phyloP scores from a whole-genome alignment of 2,888 invertebrate genomes.

The Perizoma flavofasciatum region DNA sequence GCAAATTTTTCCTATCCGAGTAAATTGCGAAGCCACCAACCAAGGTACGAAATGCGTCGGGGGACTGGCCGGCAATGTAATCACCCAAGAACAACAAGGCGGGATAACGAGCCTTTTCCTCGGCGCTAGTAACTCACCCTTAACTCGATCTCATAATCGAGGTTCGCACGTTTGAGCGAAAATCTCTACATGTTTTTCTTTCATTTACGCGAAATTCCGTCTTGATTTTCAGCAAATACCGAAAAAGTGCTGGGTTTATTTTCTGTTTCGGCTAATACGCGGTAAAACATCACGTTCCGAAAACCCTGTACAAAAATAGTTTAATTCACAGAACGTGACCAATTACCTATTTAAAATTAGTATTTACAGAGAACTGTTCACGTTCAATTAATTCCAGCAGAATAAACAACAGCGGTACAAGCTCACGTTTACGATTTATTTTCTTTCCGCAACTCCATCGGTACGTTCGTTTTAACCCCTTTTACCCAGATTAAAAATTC shows the following conservation, averaged over 20 bases:
- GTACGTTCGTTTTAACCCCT: constrained; percentile 37
- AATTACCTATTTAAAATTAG: constrained; percentile 11
- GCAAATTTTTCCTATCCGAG: constrained; percentile 76
- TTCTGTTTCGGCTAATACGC: neutral
- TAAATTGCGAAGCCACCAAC: constrained; percentile 77
- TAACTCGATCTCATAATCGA: constrained; percentile 64
- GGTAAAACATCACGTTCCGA: constrained; percentile 2
- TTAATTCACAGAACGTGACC: neutral
- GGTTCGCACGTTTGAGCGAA: constrained; percentile 52
- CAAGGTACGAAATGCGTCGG: constrained; percentile 64
- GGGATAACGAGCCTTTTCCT: constrained; percentile 65
- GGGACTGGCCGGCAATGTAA: constrained; percentile 69
- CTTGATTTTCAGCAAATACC: neutral
- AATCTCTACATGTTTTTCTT: constrained; percentile 20
- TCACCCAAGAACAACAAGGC: constrained; percentile 70
- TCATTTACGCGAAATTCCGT: constrained; percentile 16
- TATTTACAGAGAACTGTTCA: constrained; percentile 6
- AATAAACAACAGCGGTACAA: constrained; percentile 24
- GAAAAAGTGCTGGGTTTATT: constrained; percentile 1
- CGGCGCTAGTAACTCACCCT: constrained; percentile 60
- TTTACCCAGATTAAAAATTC: constrained; percentile 52
- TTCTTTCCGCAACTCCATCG: constrained; percentile 32
- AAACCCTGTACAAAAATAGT: constrained; percentile 1
- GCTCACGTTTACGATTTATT: constrained; percentile 45
- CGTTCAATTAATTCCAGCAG: constrained; percentile 27